Evolutionary conservation across 37 sponge, comb jelly and placozoan species (phyloP), one percentile per base, ranked within the genome.

Genomic region (Oopsacas minuta): DNA sequence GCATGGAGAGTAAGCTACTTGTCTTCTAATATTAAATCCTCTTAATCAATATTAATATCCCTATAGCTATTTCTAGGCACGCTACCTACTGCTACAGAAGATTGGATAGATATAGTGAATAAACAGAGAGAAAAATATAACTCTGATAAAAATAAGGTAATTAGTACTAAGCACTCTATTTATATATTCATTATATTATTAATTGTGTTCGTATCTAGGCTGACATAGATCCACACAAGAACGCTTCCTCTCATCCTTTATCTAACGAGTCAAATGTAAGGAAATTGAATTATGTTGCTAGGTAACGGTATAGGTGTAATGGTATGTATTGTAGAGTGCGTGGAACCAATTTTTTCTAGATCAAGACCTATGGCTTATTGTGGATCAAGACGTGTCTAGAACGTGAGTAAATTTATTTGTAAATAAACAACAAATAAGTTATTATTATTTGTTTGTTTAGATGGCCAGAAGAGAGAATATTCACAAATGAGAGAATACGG

Each of bases 261-360:
- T 61, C 75, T 3, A 61, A 61, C 75, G 75, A 61, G 28, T 61
- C 75, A 12, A 25, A 25, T 61, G 75, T 61, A n/a, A 42, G 49
- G 8, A 17, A 15, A 8, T 42, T 42, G 15, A 17, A 42, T 15
- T 8, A n/a, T 15, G 8, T 42, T 42, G 49, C 49, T 42, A 42
- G 15, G 49, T 15, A 15, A 42, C 49, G 15, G 49, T 42, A 42
- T 8, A 17, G 49, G 8, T 8, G 8, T 42, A 42, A 42, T 42
- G 49, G 49, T 42, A 42, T 42, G 49, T 15, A 17, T 12, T 39
- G 5, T 86, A 97, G 99, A 97, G 99, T 88, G 92, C 93, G 8
- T 97, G 99, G 99, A 85, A 92, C 38, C 91, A 90, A 87, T 97
- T 83, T 39, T 97, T 97, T 87, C 84, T 81, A 83, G 95, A 97